Evolutionary conservation across 2,888 invertebrate genomes (phyloP).

Genomic region (Lysandra bellargus): DNA sequence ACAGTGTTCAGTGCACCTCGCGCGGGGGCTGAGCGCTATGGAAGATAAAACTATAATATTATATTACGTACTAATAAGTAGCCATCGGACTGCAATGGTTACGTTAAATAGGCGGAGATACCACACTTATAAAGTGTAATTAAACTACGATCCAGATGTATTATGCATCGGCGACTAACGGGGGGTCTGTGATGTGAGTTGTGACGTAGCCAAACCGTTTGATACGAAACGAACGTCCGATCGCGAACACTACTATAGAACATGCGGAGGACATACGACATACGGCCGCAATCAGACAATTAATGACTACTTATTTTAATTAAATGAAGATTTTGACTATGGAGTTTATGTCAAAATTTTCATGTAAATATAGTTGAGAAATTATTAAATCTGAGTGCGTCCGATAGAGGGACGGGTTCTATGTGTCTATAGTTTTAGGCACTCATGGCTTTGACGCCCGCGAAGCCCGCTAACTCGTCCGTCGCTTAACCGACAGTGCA

Average conservation of each 20-base stretch:
- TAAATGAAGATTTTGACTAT: not conserved
- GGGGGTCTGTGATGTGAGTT: slow-evolving; percentile 73
- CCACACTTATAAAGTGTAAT: slow-evolving; percentile 79
- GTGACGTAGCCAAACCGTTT: slow-evolving; percentile 54
- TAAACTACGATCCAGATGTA: slow-evolving; percentile 78
- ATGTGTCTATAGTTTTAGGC: slow-evolving; percentile 49
- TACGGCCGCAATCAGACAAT: not conserved
- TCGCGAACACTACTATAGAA: slow-evolving; percentile 36
- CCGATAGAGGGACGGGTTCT: slow-evolving; percentile 42
- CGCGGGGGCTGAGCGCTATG: slow-evolving; percentile 57
- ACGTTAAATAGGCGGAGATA: slow-evolving; percentile 78
- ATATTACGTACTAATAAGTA: slow-evolving; percentile 75
- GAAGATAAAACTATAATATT: slow-evolving; percentile 66
- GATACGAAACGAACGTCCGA: slow-evolving; percentile 23
- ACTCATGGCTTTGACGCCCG: slow-evolving; percentile 49
- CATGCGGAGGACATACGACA: slow-evolving; percentile 51
- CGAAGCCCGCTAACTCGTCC: slow-evolving; percentile 29
- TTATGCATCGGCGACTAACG: slow-evolving; percentile 62
- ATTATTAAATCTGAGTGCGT: slow-evolving; percentile 29
- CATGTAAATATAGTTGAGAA: not conserved
- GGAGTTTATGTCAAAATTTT: not conserved
- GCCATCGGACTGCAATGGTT: slow-evolving; percentile 75
- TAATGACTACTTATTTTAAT: too few species aligned
- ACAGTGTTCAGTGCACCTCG: slow-evolving; percentile 48
- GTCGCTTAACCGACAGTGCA: slow-evolving; percentile 33